A percentile compares a stretch with the other conserved stretches of the same genome.
phyloP scores from a whole-genome alignment of 2,888 invertebrate species.

The Sesia bembeciformis region DNA sequence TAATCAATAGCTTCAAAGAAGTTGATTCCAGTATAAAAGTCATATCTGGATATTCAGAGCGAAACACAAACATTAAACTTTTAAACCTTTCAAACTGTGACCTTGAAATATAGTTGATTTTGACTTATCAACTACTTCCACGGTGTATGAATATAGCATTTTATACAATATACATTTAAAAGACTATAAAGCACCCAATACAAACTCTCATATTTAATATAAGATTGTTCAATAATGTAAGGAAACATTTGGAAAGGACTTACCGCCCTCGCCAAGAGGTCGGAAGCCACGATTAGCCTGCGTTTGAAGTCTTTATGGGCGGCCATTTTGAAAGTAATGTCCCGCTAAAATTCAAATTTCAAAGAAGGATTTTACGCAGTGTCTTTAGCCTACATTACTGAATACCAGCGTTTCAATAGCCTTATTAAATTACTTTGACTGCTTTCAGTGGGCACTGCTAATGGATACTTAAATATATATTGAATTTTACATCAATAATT shows the following conservation, averaged over 20 bases:
- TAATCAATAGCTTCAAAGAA: too few relatives aligned
- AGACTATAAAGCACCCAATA: not conserved
- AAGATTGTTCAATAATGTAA: conserved; percentile 42
- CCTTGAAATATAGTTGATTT: too few relatives aligned
- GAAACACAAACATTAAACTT: too few relatives aligned
- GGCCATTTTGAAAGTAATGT: conserved; percentile 63
- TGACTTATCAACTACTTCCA: too few relatives aligned
- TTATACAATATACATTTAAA: not conserved
- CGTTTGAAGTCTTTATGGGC: conserved; percentile 70
- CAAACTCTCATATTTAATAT: conserved; percentile 21
- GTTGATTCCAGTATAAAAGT: too few relatives aligned
- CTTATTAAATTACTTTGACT: too few relatives aligned
- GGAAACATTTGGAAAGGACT: conserved; percentile 51
- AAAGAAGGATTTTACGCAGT: conserved; percentile 46
- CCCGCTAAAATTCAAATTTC: conserved; percentile 63
- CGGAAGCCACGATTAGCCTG: conserved; percentile 69
- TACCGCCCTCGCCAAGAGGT: conserved; percentile 54
- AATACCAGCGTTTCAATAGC: too few relatives aligned
- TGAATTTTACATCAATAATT: too few relatives aligned
- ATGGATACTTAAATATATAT: too few relatives aligned
- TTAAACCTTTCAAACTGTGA: too few relatives aligned
- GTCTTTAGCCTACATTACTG: conserved; percentile 17
- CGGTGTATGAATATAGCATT: not conserved
- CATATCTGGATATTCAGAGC: too few relatives aligned
- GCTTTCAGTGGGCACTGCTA: too few relatives aligned